Evolutionary conservation across 2,113 vertebrate species (phyloP), one percentile per base, ranked within the genome.

Genomic region (Laticauda colubrina): DNA sequence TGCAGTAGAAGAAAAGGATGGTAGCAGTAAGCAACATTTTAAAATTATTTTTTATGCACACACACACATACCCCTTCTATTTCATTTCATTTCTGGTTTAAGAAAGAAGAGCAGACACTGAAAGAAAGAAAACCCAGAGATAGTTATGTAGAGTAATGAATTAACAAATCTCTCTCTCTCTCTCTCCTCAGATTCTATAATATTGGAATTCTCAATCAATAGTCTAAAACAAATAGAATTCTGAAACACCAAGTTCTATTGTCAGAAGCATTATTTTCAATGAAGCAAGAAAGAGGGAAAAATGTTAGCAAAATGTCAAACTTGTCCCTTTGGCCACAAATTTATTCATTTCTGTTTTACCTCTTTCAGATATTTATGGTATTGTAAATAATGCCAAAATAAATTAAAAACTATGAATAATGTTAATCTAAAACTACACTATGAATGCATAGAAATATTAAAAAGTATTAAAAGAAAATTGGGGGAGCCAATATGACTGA

Each of bases 1-100:
- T 98, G 95, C 89, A 95, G 89, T 81, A 64, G 89, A 61, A 24
- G 2, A 59, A 55, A 55, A 45, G 7, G 7, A 7, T 29, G 21
- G 20, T 20, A 24, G 26, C 11, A 0, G 12, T 56, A 57, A 0
- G 90, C 45, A 59, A 87, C 14, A 51, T 59, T 89, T 51, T 53
- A 61, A 90, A 4, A 53, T 69, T 29, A 29, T 51, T 87, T 87
- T 11, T 14, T 55, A 55, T n/a, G 53, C n/a, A 53, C 5, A 5
- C 4, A 5, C 4, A 14, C 12, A 48, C 2, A 87, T 14, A 53
- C 12, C 43, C 24, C 43, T 29, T 81, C 43, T 21, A 43, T 21
- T 81, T 39, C 7, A 81, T 81, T 81, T 81, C 34, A 81, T 81
- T 81, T 81, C 18, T 81, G 34, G 34, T 81, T 81, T 43, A 81